phyloP scores from a whole-genome alignment of 1,140 invertebrate genomes.

The Capitella teleta region DNA sequence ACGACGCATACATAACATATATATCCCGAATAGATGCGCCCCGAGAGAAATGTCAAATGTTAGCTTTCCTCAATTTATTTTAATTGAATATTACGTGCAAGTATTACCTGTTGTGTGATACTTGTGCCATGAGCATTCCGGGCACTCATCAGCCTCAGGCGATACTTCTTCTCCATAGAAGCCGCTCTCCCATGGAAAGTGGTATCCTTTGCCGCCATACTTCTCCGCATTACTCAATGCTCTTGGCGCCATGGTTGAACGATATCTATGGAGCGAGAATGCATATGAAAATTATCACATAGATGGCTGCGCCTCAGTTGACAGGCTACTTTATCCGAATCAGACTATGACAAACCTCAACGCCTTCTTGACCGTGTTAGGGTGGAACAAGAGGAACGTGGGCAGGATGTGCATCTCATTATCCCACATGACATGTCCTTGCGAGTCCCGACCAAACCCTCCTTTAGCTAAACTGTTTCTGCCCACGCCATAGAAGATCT shows the following conservation, averaged over 20 bases:
- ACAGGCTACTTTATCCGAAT: too few relatives aligned
- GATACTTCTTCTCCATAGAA: slow-evolving; percentile 9
- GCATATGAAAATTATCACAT: too few relatives aligned
- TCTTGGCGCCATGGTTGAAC: slow-evolving; percentile 1
- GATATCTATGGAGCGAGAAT: too few relatives aligned
- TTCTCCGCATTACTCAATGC: slow-evolving; percentile 3
- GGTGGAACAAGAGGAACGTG: slow-evolving; percentile 11
- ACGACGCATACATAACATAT: too few relatives aligned
- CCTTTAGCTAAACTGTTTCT: slow-evolving; percentile 7
- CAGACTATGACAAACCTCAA: too few relatives aligned
- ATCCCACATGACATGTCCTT: slow-evolving; percentile 14
- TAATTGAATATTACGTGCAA: too few relatives aligned
- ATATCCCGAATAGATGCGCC: too few relatives aligned
- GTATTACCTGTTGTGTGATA: background rate
- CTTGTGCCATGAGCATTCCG: too few relatives aligned
- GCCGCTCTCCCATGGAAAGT: slow-evolving; percentile 12
- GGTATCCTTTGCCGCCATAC: slow-evolving; percentile 2
- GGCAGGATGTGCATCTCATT: slow-evolving; percentile 14
- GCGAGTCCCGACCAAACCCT: slow-evolving; percentile 7
- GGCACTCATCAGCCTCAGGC: background rate
- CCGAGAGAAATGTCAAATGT: too few relatives aligned
- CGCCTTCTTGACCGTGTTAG: slow-evolving; percentile 4
- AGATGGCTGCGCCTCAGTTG: too few relatives aligned
- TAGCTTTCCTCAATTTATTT: too few relatives aligned
- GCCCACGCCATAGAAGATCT: slow-evolving; percentile 7